Evolutionary conservation across 2,113 vertebrate species (phyloP), one percentile per base, ranked within the genome.

Genomic region (Corvus cornix): DNA sequence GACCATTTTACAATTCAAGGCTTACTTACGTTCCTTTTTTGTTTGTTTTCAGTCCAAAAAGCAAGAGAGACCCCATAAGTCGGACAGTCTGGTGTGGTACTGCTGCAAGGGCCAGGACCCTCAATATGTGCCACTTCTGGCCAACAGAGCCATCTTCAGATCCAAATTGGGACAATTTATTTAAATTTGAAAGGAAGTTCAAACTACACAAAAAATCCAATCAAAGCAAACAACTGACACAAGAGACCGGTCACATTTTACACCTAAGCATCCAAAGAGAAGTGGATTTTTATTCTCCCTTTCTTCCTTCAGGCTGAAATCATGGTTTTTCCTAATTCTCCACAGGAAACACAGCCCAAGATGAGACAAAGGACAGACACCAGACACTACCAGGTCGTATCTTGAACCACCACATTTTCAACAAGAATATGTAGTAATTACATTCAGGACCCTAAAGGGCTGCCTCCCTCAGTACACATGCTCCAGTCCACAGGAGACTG

Each of bases 41-140:
- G 15, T 41, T 41, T 31, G 2, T 27, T 84, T 86, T 59, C 35
- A 64, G 11, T 26, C 52, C 53, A 63, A 49, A 84, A 67, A 82
- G 6, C 35, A 55, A 53, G 49, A 63, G 41, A 82, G 2, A n/a
- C 3, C 19, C 46, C 0, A 0, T 3, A 51, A 78, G 22, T 23
- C 52, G 55, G 46, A 16, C 3, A 59, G 24, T 5, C 51, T 77
- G 59, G 15, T 13, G 17, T 26, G 23, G 28, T 31, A 27, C 8
- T 43, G 48, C 49, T 79, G 55, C 23, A 16, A 3, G 13, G 13
- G 19, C 37, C 62, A 55, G 9, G 4, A 53, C 21, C 8, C 24
- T 48, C n/a, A 21, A 4, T 3, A 11, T 7, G 14, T 19, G 39
- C 26, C 44, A 19, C 23, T 76, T 80, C 3, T 41, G 72, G 53